Percentiles rank a stretch among this genome's conserved stretches.
Evolutionary conservation across 2,888 invertebrate species (phyloP).

Genomic region (Cryptophagus acutangulus): DNA sequence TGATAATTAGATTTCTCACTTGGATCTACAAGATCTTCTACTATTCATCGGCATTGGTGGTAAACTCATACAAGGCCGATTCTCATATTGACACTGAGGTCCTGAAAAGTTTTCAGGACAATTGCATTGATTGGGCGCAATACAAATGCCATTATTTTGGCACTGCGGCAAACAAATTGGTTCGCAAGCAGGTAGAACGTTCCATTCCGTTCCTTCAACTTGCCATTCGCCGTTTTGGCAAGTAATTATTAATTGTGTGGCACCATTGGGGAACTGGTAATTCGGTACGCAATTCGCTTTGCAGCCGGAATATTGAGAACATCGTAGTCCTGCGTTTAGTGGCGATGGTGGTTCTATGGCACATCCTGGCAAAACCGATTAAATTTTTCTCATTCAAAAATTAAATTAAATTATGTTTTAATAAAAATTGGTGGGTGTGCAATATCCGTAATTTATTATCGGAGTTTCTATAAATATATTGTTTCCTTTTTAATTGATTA

Average conservation of each 20-base stretch:
- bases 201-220: constrained; percentile 47
- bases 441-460: background rate
- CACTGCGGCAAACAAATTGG: constrained; percentile 70
- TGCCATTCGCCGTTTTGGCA: constrained; percentile 53
- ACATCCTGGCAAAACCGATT: constrained; percentile 37
- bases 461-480: too few relatives aligned
- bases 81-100: constrained; percentile 68
- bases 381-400: constrained; percentile 2
- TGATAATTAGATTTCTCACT: constrained; percentile 47
- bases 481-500: too few relatives aligned
- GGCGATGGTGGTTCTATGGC: constrained; percentile 36
- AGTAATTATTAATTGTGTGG: constrained; percentile 45
- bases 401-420: background rate
- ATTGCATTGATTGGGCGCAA: constrained; percentile 67
- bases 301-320: constrained; percentile 50
- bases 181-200: constrained; percentile 56
- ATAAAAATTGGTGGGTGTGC: background rate
- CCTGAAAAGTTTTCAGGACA: constrained; percentile 72
- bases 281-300: constrained; percentile 49
- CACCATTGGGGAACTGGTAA: constrained; percentile 55
- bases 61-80: constrained; percentile 63
- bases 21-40: constrained; percentile 55
- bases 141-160: constrained; percentile 75
- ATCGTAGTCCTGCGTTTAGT: constrained; percentile 41
- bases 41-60: constrained; percentile 66